Base-by-base conservation (phyloP, 2,888 invertebrate species). In the Tachina lurida region DNA sequence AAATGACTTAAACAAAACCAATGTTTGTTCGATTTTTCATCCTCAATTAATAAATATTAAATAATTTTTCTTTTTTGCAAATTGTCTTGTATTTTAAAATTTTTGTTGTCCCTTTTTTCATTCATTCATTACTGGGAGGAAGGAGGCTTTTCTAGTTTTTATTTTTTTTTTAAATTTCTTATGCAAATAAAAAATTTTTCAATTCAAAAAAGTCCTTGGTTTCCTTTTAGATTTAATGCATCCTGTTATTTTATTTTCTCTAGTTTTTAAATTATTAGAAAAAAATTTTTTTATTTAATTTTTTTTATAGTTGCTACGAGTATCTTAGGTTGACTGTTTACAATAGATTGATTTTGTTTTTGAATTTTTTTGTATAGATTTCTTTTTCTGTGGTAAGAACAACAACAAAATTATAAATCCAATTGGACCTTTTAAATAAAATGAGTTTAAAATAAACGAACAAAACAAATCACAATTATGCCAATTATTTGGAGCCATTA, bases 401-500 rank as follows among this genome's bases (percentile, higher is more conserved):
- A 88, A 88, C 86, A 88, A 87, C 84, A 87, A 86, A 87, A 85
- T 76, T 84, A 80, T 87, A 87, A 31, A 85, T 81, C 65, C 73
- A 87, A 84, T 86, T 84, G 58, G 84, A 31, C 31, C 7, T 87
- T 85, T 85, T 84, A 76, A 82, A 87, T 65, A 78, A n/a, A n/a
- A 71, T 79, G 56, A 84, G 73, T 60, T 19, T 62, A 70, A 76
- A 63, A 54, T 79, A 86, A 65, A 71, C 54, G 58, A 73, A 80
- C 31, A 62, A 43, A 17, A 60, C 52, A 86, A 84, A 86, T 82
- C 81, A 79, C 88, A 89, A 90, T 89, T 90, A 90, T 88, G 92
- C 92, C 92, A 92, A 92, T 92, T 92, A 91, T 91, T 93, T 93
- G 93, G 93, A 93, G 93, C 92, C 93, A 91, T 92, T 92, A 91